Percentiles rank a stretch among this genome's conserved stretches.
phyloP scores from a whole-genome alignment of 2,888 invertebrate genomes.

The Auanema sp. region DNA sequence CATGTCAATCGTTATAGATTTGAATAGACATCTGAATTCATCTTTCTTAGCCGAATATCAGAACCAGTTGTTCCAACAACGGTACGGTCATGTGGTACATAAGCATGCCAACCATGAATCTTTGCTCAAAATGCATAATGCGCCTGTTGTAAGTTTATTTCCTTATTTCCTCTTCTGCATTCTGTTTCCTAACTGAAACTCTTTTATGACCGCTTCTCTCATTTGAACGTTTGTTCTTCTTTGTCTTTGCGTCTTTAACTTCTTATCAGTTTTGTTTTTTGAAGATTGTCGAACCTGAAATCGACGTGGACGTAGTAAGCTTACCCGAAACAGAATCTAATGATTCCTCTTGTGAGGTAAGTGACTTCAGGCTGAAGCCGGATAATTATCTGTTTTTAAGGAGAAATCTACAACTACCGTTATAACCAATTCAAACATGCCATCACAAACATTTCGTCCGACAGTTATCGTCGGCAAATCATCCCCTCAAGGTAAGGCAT shows the following conservation, averaged over 20 bases:
- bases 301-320: slow-evolving; percentile 41
- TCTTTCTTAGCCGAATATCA: too few relatives aligned
- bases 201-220: too few relatives aligned
- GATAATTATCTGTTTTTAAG: too few relatives aligned
- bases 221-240: not conserved
- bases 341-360: slow-evolving; percentile 12
- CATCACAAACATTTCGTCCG: slow-evolving; percentile 20
- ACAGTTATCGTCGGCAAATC: slow-evolving; percentile 26
- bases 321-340: slow-evolving; percentile 27
- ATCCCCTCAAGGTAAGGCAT: slow-evolving; percentile 20
- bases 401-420: not conserved
- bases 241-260: too few relatives aligned
- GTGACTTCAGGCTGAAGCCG: too few relatives aligned
- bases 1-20: too few relatives aligned
- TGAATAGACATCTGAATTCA: too few relatives aligned
- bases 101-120: slow-evolving; percentile 13
- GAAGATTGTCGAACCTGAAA: slow-evolving; percentile 24
- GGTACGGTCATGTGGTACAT: too few relatives aligned
- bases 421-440: too few relatives aligned
- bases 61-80: too few relatives aligned
- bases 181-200: too few relatives aligned
- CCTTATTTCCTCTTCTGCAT: not conserved
- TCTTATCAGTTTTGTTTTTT: not conserved
- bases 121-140: slow-evolving; percentile 20
- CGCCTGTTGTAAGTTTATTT: slow-evolving; percentile 15